Conservation (phyloP, 2,113 vertebrate species). For the Sphaerodactylus townsendi region DNA sequence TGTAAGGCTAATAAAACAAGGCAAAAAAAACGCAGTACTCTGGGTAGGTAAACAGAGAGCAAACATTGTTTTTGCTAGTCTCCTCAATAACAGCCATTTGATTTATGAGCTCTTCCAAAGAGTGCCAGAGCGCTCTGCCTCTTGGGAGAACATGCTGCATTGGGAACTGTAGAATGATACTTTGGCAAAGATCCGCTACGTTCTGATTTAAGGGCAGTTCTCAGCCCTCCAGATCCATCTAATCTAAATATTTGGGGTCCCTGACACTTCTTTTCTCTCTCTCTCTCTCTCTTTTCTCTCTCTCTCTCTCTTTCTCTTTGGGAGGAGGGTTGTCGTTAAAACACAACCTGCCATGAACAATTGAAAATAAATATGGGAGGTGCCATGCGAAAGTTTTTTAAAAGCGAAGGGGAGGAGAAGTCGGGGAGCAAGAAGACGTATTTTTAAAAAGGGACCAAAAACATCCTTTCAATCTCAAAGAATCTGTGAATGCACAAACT, state of each 20-base stretch:
- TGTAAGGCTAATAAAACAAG: background rate
- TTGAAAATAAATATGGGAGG: background rate
- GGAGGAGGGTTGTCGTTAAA: no score
- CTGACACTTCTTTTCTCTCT: fast-evolving
- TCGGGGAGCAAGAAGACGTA: no score
- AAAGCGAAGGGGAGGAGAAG: background rate
- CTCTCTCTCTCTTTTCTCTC: background rate
- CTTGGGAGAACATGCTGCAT: background rate
- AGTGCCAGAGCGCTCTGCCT: background rate
- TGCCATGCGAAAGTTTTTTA: background rate
- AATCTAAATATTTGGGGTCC: background rate
- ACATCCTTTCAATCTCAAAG: background rate
- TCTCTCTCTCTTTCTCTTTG: fast-evolving
- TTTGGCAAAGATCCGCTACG: background rate
- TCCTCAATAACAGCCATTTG: background rate
- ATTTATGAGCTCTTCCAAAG: background rate
- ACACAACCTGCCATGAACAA: background rate
- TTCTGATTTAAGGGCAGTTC: background rate
- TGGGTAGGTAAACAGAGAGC: background rate
- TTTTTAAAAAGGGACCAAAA: background rate
- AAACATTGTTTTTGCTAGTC: background rate
- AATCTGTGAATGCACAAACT: no score
- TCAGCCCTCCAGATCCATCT: background rate
- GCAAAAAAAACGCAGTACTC: background rate
- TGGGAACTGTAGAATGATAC: background rate